Percentiles rank a stretch among this genome's conserved stretches.
Evolutionary conservation across 2,888 invertebrate genomes (phyloP).

Genomic region (Amphipoea oculea): DNA sequence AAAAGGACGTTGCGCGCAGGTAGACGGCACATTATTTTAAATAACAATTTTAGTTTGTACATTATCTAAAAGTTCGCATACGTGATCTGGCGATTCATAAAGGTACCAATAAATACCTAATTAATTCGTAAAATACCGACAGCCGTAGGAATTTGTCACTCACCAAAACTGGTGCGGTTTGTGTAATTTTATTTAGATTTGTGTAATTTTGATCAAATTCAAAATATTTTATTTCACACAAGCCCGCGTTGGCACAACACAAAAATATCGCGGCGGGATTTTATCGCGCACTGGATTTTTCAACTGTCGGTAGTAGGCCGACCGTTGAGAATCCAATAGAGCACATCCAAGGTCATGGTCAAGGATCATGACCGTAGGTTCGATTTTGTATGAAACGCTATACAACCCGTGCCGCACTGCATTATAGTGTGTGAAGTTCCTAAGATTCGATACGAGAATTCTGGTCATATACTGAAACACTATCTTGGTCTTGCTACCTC

Average conservation of each 20-base stretch:
- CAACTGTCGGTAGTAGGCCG: no score
- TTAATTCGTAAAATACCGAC: neutral
- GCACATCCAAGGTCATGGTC: no score
- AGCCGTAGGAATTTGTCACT: neutral
- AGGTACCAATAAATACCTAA: neutral
- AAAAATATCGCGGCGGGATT: neutral
- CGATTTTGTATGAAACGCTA: neutral
- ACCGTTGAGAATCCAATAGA: no score
- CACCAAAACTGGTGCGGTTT: neutral
- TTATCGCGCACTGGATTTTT: neutral
- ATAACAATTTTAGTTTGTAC: slow-evolving; percentile 43
- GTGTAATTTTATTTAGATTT: neutral
- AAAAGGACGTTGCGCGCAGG: neutral
- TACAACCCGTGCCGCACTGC: neutral
- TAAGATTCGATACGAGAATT: neutral
- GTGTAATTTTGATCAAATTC: neutral
- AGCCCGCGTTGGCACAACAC: neutral
- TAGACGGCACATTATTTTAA: neutral
- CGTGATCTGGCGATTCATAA: neutral
- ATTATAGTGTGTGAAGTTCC: neutral
- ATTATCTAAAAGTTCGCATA: neutral
- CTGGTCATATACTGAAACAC: neutral
- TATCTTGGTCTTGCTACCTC: neutral
- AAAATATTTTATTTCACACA: neutral
- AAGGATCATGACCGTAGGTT: no score